These are phyloP conservation scores for Dicaeum eximium DNA, from an alignment of 2,113 vertebrate genomes.

Conservation along the genomic window DNA sequence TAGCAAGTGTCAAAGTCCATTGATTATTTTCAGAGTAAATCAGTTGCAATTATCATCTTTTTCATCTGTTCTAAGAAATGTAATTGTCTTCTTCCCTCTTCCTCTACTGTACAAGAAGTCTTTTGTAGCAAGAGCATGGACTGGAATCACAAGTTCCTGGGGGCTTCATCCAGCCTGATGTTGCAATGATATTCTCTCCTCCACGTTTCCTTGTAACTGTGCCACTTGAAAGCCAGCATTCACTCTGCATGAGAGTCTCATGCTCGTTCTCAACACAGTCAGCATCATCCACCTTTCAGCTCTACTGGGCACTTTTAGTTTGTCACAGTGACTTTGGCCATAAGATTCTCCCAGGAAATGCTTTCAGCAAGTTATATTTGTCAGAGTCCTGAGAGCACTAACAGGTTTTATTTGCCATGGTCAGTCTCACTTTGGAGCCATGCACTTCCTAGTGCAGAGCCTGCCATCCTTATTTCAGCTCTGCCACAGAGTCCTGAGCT, in stretches of 20 bases:
- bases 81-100: background rate
- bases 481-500: background rate
- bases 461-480: background rate
- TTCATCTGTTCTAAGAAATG: background rate
- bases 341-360: background rate
- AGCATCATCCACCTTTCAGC: background rate
- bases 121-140: background rate
- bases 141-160: background rate
- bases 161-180: background rate
- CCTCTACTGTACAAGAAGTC: background rate
- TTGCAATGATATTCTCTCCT: background rate
- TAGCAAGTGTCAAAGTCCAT: background rate
- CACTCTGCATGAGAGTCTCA: background rate
- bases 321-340: background rate
- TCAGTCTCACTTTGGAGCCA: background rate
- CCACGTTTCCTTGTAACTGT: background rate
- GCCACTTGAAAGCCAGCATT: background rate
- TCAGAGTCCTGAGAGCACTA: background rate
- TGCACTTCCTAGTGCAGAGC: background rate
- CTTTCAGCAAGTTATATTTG: background rate
- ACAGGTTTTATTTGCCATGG: background rate
- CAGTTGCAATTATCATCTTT: background rate
- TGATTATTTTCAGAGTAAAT: background rate
- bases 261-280: background rate
- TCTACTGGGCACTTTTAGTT: background rate